Base-by-base conservation (phyloP, 1,140 invertebrate species). In the Heliconius hewitsoni region DNA sequence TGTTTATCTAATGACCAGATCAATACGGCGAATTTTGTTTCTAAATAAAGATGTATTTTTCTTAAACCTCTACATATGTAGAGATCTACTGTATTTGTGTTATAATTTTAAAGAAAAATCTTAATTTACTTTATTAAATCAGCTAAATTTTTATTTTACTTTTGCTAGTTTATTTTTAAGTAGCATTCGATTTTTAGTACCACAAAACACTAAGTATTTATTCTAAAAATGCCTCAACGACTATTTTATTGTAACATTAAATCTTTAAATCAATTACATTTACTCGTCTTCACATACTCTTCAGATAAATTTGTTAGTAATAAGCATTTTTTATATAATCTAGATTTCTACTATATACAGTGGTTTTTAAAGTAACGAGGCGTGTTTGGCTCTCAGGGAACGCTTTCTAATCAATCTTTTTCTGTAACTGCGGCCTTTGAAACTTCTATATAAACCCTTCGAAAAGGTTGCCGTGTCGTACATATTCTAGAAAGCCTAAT, bases 1-100 rank as follows among this genome's bases (percentile, higher is more conserved):
- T 66, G 23, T 66, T 66, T 66, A 66, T 66, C 60, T 66, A 66
- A 66, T 66, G 60, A 30, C 60, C 60, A 66, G 60, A 66, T 27
- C 60, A 66, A 66, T 66, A 66, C 23, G 13, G 5, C 0, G 60
- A 30, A 30, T 27, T 30, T 30, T 23, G 9, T 27, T 13, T 66
- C 60, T 66, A 60, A 9, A 23, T 46, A 46, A 3, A 46, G 42
- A 16, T 16, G 13, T 46, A 46, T 13, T 4, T 46, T 46, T 46
- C 42, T 16, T 46, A 46, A 13, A 16, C 3, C 13, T 16, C 42
- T 46, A 46, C 42, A 16, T 16, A 46, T 13, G 9, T 39, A 3
- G 9, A 11, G 42, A 2, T 46, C 42, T 57, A 57, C n/a, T 23
- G 8, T 57, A 1, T 23, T 57, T 23, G n/a, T 8, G 8, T 23